These are phyloP conservation scores for Brotula barbata DNA, from an alignment of 2,797 vertebrate genomes.

Conservation along the genomic window DNA sequence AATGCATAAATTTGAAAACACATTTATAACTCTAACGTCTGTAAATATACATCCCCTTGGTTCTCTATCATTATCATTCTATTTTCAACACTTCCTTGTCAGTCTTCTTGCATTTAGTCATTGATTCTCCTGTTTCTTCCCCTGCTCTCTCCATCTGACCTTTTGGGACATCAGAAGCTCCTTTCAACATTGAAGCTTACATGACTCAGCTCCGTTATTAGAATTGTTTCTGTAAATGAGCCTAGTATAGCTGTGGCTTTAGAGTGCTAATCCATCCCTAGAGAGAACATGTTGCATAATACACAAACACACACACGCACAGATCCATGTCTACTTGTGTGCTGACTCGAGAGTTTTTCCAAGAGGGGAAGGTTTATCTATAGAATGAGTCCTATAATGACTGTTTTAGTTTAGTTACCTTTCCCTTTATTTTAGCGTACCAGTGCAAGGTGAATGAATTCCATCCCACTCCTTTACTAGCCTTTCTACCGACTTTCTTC, in stretches of 20 bases:
- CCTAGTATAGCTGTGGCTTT: constrained; percentile 62
- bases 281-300: constrained; percentile 66
- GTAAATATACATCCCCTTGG: no score
- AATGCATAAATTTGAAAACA: no score
- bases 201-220: constrained; percentile 46
- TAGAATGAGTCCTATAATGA: no score
- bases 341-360: constrained; percentile 10
- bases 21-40: no score
- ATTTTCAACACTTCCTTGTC: constrained; percentile 11
- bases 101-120: not conserved
- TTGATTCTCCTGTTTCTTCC: not conserved
- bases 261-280: constrained; percentile 62
- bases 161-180: constrained; percentile 41
- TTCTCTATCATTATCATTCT: no score
- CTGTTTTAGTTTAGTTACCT: no score
- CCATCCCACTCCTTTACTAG: no score
- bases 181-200: constrained; percentile 32
- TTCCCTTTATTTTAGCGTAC: constrained; percentile 20
- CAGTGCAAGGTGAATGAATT: constrained; percentile 14
- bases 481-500: no score
- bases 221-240: constrained; percentile 58
- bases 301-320: constrained; percentile 21
- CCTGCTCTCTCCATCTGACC: constrained; percentile 23
- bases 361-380: not conserved
- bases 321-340: constrained; percentile 42